Conservation (phyloP, 2,888 invertebrate species). For the Eilema depressum region DNA sequence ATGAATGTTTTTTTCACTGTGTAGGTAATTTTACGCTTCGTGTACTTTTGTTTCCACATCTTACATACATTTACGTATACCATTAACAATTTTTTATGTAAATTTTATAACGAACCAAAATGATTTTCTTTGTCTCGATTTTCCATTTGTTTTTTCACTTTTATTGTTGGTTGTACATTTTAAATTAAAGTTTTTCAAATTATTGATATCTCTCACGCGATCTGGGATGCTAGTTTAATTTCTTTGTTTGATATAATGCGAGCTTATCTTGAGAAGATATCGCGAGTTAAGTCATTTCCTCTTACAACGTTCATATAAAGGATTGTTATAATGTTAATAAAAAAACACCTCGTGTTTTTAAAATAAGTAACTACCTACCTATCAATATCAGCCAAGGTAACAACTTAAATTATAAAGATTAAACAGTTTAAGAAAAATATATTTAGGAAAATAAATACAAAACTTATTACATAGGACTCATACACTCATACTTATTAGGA, state of each 20-base stretch:
- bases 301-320: conserved; percentile 16
- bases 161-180: conserved; percentile 14
- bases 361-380: background rate
- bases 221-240: conserved; percentile 35
- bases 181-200: conserved; percentile 28
- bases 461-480: too few species aligned
- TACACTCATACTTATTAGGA: too few species aligned
- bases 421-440: background rate
- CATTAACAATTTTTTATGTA: conserved; percentile 47
- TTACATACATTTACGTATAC: conserved; percentile 34
- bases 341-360: background rate
- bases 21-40: conserved; percentile 45
- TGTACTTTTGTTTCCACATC: conserved; percentile 44
- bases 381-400: background rate
- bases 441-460: background rate
- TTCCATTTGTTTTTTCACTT: conserved; percentile 31
- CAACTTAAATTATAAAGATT: background rate
- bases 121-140: conserved; percentile 49
- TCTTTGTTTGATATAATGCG: conserved; percentile 43
- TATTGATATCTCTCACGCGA: conserved; percentile 30
- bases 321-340: background rate
- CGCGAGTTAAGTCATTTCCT: conserved; percentile 40
- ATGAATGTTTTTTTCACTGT: conserved; percentile 28
- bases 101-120: conserved; percentile 39
- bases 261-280: conserved; percentile 37